Base-by-base conservation (phyloP, 1,140 invertebrate species). In the Diachasmimorpha longicaudata region DNA sequence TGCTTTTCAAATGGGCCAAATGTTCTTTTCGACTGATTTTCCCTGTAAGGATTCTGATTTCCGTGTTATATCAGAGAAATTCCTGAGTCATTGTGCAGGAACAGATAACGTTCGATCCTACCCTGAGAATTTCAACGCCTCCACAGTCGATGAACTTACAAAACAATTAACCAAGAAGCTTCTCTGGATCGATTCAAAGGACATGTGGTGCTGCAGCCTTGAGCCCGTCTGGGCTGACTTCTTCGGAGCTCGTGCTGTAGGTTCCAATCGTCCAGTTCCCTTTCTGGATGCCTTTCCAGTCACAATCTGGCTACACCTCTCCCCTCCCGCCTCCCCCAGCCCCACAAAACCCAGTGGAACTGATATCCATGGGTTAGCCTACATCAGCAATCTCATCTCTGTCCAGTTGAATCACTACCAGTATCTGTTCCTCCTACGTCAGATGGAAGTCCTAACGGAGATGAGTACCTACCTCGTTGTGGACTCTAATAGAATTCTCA, bases 171-270 rank as follows among this genome's bases (percentile, higher is more conserved):
- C 86, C 23, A 85, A 91, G 66, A 94, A 95, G 84, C 87, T 96
- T 69, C 88, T 97, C 39, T 97, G 95, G 94, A 93, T 93, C 0
- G 95, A 97, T 83, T 92, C 93, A 13, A 92, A 95, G 81, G 93
- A 96, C 82, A 92, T 98, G 9, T 98, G 97, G 96, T 96, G 95
- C 84, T 91, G 96, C 14, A 92, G 92, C 81, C 89, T 96, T 19
- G 97, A 98, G 85, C 96, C 97, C 0, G 91, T 98, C 42, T 98
- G 96, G 96, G 93, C 95, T 5, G 97, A 99, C 86, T 98, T 98
- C 87, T 91, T 93, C 75, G 94, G 95, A 0, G 93, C 94, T n/a
- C 88, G 93, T 46, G 94, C 94, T 0, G 92, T 94, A 19, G 92
- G 91, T 23, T 90, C 90, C 44, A 92, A 91, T 81, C 92, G 94